Percentiles rank a stretch among this genome's conserved stretches.
phyloP scores from a whole-genome alignment of 2,888 invertebrate species.

The Clusia tigrina region DNA sequence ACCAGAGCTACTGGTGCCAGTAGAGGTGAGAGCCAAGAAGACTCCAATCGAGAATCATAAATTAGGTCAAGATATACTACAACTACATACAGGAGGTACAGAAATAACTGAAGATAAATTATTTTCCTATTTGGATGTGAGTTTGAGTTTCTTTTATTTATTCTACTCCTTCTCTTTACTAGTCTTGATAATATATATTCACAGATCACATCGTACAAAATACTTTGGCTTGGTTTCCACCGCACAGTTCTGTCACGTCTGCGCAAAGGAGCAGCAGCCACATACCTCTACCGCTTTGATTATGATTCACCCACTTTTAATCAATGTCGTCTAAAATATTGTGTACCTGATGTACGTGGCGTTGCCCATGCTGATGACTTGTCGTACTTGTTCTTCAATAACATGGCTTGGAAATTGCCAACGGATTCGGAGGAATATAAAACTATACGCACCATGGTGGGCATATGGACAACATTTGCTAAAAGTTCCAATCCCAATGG shows the following conservation, averaged over 20 bases:
- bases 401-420: slow-evolving; percentile 39
- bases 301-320: slow-evolving; percentile 56
- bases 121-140: slow-evolving; percentile 39
- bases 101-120: slow-evolving; percentile 37
- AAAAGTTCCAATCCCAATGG: slow-evolving; percentile 51
- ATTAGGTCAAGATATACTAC: background rate
- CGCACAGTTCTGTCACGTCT: slow-evolving; percentile 49
- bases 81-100: slow-evolving; percentile 28
- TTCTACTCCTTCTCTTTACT: too few relatives aligned
- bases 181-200: background rate
- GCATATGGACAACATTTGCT: slow-evolving; percentile 55
- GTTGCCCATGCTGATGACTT: slow-evolving; percentile 58
- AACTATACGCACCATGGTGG: slow-evolving; percentile 52
- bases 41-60: background rate
- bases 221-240: slow-evolving; percentile 56
- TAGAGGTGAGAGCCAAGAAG: slow-evolving; percentile 8
- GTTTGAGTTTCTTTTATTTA: background rate
- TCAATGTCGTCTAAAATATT: slow-evolving; percentile 46
- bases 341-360: slow-evolving; percentile 46
- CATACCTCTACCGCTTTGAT: slow-evolving; percentile 56
- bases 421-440: slow-evolving; percentile 46
- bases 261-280: slow-evolving; percentile 43
- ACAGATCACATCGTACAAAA: slow-evolving; percentile 51
- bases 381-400: slow-evolving; percentile 50
- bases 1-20: slow-evolving; percentile 6